These are phyloP conservation scores for Ceyx melanurus DNA, from an alignment of 2,113 vertebrate genomes.

Conservation along the genomic window DNA sequence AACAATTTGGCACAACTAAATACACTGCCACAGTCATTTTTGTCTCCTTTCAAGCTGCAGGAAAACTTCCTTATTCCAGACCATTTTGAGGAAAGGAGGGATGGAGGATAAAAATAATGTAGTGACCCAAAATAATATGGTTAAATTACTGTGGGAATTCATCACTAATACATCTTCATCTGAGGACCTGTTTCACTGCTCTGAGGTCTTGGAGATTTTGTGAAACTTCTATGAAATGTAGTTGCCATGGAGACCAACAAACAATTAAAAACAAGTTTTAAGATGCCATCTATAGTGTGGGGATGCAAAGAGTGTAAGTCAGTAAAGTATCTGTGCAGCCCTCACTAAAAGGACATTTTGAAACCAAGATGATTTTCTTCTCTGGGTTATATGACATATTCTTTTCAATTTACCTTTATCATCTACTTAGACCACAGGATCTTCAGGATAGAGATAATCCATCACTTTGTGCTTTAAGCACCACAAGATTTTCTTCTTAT, in stretches of 20 bases:
- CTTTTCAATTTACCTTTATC: neutral
- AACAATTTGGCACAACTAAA: neutral
- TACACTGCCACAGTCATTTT: neutral
- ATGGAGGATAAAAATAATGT: neutral
- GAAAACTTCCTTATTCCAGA: neutral
- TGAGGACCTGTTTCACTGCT: neutral
- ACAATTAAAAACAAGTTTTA: neutral
- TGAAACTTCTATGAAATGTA: neutral
- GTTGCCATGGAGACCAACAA: neutral
- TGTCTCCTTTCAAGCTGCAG: neutral
- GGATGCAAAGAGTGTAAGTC: neutral
- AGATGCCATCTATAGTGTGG: neutral
- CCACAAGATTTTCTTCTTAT: neutral
- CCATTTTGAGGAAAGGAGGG: neutral
- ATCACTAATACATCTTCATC: neutral
- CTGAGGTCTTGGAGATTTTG: neutral
- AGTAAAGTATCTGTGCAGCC: neutral
- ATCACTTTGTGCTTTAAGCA: neutral
- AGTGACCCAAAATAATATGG: neutral
- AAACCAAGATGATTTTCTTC: neutral
- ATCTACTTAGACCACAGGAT: neutral
- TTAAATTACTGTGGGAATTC: neutral
- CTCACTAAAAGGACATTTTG: neutral
- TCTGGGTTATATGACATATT: neutral
- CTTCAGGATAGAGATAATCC: neutral